Conservation (phyloP, 2,113 vertebrate genomes). For the Glaucomys volans region DNA sequence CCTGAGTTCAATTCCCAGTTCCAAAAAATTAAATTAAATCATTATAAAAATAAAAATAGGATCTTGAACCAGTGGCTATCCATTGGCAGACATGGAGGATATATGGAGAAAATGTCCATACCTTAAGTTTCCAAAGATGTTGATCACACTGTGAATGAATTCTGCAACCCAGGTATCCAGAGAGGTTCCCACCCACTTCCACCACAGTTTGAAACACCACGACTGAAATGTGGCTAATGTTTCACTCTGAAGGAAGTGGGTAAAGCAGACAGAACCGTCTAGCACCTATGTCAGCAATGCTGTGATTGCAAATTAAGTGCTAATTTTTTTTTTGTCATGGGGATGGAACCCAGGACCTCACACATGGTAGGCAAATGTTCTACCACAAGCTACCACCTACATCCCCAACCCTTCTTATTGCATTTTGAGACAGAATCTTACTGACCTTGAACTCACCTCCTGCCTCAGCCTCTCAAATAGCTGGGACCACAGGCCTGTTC, state of each 20-base stretch:
- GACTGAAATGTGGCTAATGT: not conserved
- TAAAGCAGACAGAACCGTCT: not conserved
- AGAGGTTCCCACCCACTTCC: not conserved
- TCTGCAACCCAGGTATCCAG: not conserved
- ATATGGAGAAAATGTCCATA: not conserved
- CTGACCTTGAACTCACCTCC: no score
- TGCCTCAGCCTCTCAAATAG: no score
- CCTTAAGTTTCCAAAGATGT: not conserved
- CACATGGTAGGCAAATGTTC: no score
- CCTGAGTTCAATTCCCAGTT: no score
- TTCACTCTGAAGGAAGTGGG: not conserved
- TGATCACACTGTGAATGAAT: not conserved
- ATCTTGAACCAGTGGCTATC: not conserved
- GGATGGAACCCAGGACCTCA: no score
- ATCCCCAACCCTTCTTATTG: no score
- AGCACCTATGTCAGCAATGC: not conserved
- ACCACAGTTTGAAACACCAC: not conserved
- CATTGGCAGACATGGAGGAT: not conserved
- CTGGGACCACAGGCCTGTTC: no score
- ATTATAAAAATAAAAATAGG: slow-evolving; percentile 49
- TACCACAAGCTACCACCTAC: no score
- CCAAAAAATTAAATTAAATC: no score
- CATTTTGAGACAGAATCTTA: no score
- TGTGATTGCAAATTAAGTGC: not conserved
- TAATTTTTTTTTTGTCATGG: not conserved